phyloP scores from a whole-genome alignment of 1,140 invertebrate species.

The Limonius californicus region DNA sequence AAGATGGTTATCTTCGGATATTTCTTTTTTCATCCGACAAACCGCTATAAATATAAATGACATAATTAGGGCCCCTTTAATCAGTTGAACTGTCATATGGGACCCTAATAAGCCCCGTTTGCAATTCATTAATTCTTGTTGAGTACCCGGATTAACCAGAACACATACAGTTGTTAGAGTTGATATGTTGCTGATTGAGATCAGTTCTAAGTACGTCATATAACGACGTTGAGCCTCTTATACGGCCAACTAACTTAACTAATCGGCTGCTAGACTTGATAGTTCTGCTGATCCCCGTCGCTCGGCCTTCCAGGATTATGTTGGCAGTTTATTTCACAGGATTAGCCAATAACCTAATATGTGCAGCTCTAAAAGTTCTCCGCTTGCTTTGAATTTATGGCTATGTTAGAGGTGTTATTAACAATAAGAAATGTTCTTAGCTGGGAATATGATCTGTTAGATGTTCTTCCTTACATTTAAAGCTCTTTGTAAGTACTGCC shows the following conservation, averaged over 20 bases:
- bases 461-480: too few species aligned
- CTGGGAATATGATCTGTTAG: too few species aligned
- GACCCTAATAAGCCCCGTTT: too few species aligned
- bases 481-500: background rate
- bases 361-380: background rate
- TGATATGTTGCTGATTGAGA: conserved; percentile 1
- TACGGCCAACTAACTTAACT: conserved; percentile 6
- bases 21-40: too few species aligned
- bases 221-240: conserved; percentile 6
- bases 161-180: background rate
- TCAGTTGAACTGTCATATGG: too few species aligned
- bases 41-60: too few species aligned
- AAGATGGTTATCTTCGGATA: too few species aligned
- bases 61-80: too few species aligned
- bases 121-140: too few species aligned
- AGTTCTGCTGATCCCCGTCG: background rate
- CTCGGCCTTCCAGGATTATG: conserved; percentile 7
- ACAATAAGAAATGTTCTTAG: too few species aligned
- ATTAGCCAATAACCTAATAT: conserved; percentile 3
- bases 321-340: conserved; percentile 5
- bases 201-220: conserved; percentile 3
- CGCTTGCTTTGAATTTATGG: background rate
- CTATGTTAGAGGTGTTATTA: background rate
- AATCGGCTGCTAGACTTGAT: conserved; percentile 5
- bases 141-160: too few species aligned